Percentiles rank a stretch among this genome's conserved stretches.
Evolutionary conservation across 2,113 vertebrate species (phyloP).

Genomic region (Hyla sarda): DNA sequence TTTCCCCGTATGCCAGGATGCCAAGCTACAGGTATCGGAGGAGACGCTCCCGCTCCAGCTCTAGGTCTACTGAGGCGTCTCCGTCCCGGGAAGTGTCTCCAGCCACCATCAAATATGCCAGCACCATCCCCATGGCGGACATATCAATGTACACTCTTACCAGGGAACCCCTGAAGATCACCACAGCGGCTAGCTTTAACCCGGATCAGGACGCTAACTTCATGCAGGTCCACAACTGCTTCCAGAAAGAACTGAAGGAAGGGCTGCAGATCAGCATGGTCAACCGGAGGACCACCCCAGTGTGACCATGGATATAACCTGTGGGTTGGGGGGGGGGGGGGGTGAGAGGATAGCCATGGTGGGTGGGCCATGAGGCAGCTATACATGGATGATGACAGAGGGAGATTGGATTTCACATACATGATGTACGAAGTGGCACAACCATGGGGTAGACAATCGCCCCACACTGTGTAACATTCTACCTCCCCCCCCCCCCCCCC

Average conservation of each 20-base stretch:
- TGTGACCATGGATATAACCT: conserved; percentile 74
- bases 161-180: conserved; percentile 85
- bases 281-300: conserved; percentile 94
- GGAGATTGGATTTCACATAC: neutral
- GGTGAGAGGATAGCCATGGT: neutral
- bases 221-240: conserved; percentile 96
- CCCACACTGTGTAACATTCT: neutral
- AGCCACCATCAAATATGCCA: conserved; percentile 81
- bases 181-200: conserved; percentile 87
- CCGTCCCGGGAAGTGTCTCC: conserved; percentile 90
- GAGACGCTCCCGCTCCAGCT: conserved; percentile 88
- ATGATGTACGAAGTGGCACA: neutral
- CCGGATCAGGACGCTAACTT: conserved; percentile 90
- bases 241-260: conserved; percentile 93
- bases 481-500: neutral
- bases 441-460: neutral
- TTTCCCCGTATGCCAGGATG: conserved; percentile 95
- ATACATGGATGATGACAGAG: neutral
- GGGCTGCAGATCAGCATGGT: conserved; percentile 79
- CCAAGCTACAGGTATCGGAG: conserved; percentile 92
- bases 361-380: neutral
- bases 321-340: no score
- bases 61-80: conserved; percentile 87
- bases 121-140: conserved; percentile 87
- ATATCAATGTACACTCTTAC: conserved; percentile 96